Base-by-base conservation (phyloP, 2,888 invertebrate genomes). In the Nasonovia ribisnigri region DNA sequence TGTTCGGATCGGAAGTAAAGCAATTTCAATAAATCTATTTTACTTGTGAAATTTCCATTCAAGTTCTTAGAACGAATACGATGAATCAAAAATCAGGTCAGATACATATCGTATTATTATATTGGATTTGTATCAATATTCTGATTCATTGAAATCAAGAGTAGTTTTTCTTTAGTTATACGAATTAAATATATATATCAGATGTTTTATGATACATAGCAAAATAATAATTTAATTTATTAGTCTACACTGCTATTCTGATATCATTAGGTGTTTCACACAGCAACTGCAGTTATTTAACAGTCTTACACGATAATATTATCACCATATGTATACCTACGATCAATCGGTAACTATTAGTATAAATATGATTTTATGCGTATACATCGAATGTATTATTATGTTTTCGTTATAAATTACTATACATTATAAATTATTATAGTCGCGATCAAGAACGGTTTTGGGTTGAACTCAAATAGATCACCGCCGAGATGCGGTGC, bases 121-220 rank as follows among this genome's bases (percentile, higher is more conserved):
- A 84, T 84, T 84, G 24, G 6, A 24, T 54, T 88, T 54, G 24
- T 88, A 54, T 42, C 54, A 54, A 88, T 88, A 88, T 88, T 88
- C 10, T 54, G 26, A 54, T 26, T 88, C 24, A 46, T 42, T 26
- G 36, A 42, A 42, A 54, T 16, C 20, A 36, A 67, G 16, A 6
- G 16, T 67, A 6, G 16, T 36, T 67, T 54, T 67, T 67, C 16
- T 67, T 6, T 5, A 67, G n/a, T 16, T n/a, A 1, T 36, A 36
- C n/a, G 16, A 67, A n/a, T 67, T 67, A 67, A 67, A 67, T 36
- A 67, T 46, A 46, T 1, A 46, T 46, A 51, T 16, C 51, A n/a
- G n/a, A 36, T 67, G n/a, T 67, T 67, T 29, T n/a, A 67, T 13
- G n/a, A n/a, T 11, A 67, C 13, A 67, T 4, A 67, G 4, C 13